These are phyloP conservation scores for Hystrix cristata DNA, from an alignment of 2,113 vertebrate species.

Conservation along the genomic window DNA sequence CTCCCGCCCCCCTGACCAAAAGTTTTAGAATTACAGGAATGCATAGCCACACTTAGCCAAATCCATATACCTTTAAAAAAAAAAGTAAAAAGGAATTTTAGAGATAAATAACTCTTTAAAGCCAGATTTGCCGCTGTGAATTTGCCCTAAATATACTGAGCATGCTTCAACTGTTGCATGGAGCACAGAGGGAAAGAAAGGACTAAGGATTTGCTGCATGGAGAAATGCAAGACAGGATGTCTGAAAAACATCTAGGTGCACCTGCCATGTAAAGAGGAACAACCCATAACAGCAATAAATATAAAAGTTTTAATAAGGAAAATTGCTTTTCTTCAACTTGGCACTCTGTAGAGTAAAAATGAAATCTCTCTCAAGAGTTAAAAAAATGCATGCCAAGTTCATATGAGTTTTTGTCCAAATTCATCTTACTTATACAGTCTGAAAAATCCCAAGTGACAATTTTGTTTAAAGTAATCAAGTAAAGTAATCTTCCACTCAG, in stretches of 20 bases:
- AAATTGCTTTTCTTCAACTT: background rate
- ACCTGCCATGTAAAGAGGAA: background rate
- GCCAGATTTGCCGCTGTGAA: background rate
- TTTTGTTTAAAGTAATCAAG: slow-evolving; percentile 45
- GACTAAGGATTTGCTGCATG: background rate
- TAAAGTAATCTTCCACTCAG: background rate
- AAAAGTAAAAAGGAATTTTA: background rate
- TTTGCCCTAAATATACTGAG: background rate
- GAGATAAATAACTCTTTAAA: background rate
- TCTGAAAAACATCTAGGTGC: background rate
- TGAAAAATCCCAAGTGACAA: background rate
- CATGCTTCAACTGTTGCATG: background rate
- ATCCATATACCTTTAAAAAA: background rate
- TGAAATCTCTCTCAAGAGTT: background rate
- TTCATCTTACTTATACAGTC: background rate
- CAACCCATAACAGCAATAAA: background rate
- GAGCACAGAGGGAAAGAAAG: background rate
- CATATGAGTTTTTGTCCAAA: background rate
- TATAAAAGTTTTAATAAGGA: background rate
- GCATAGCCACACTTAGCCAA: background rate
- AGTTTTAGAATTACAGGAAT: background rate
- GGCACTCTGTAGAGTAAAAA: background rate
- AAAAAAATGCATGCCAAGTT: background rate
- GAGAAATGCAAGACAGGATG: background rate
- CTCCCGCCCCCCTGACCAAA: background rate